Evolutionary conservation across 2,797 vertebrate species (phyloP), one percentile per base, ranked within the genome.

Genomic region (Betta splendens): DNA sequence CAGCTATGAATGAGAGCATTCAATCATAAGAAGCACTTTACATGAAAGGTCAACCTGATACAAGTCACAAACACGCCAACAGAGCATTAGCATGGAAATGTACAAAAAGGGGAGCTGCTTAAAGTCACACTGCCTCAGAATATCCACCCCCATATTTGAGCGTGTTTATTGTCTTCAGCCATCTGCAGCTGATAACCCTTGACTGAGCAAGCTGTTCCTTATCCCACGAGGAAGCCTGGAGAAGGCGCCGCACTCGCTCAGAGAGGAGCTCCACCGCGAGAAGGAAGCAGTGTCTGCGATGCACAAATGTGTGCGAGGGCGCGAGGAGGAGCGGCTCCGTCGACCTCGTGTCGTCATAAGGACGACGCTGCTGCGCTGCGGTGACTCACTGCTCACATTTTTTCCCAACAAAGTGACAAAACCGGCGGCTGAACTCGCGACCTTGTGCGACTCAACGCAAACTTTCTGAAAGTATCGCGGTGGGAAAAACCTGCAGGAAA

Each of bases 81-180:
- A 37, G 16, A 70, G 42, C 2, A 37, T 31, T 13, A n/a, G 4
- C 9, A 35, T 20, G 20, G 17, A 31, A 59, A 48, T 20, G 23
- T 11, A 47, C 18, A 40, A 44, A 65, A 36, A 45, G 6, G 33
- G 17, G 28, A 1, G 15, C 37, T 63, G 60, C 46, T 69, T 81
- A 73, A 61, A 81, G 59, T 50, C 56, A 12, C 8, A 31, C 57
- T 7, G 72, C 55, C 60, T 75, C 13, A 59, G 68, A 80, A 72
- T 67, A 79, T 54, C 73, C 82, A 38, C 84, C 78, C 67, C 75
- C 81, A 35, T 85, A 85, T 91, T 90, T 89, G 74, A 89, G 85
- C 81, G 53, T 87, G 88, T 89, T 89, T 86, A 90, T 87, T 89
- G 86, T 89, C 87, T 87, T 65, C 81, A 88, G 72, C 85, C 88